Conservation (phyloP, 1,140 invertebrate genomes). For the Ooceraea biroi region DNA sequence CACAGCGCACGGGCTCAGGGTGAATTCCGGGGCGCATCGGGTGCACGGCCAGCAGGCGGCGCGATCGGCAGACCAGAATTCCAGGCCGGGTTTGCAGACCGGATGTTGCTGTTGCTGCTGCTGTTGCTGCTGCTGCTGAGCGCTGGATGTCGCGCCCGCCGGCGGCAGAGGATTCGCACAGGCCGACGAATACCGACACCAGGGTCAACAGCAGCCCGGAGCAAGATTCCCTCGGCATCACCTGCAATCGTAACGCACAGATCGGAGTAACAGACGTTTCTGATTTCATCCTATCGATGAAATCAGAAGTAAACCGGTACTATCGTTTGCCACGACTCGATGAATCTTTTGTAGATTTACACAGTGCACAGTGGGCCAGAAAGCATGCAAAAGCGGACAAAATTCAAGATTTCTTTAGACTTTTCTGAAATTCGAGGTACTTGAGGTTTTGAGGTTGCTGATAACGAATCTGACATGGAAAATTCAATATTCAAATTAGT, state of each 20-base stretch:
- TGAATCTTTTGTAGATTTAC: too few species aligned
- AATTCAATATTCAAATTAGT: too few species aligned
- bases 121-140: constrained; percentile 47
- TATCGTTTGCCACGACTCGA: too few species aligned
- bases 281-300: background rate
- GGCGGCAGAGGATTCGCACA: constrained; percentile 74
- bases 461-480: too few species aligned
- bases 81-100: constrained; percentile 85
- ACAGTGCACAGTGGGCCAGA: too few species aligned
- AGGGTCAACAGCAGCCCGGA: constrained; percentile 75
- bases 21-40: constrained; percentile 88
- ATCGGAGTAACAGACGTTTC: background rate
- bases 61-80: constrained; percentile 87
- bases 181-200: constrained; percentile 73
- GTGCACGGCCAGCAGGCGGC: constrained; percentile 88
- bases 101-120: constrained; percentile 70
- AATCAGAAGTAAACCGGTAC: background rate
- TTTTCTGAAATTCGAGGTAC: too few species aligned
- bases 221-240: constrained; percentile 75
- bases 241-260: constrained; percentile 54
- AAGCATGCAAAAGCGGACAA: too few species aligned
- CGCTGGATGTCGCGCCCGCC: constrained; percentile 79
- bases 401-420: too few species aligned
- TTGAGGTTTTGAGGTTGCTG: too few species aligned
- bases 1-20: constrained; percentile 88